Evolutionary conservation across 2,888 invertebrate species (phyloP).

Genomic region (Oscheius sp.): DNA sequence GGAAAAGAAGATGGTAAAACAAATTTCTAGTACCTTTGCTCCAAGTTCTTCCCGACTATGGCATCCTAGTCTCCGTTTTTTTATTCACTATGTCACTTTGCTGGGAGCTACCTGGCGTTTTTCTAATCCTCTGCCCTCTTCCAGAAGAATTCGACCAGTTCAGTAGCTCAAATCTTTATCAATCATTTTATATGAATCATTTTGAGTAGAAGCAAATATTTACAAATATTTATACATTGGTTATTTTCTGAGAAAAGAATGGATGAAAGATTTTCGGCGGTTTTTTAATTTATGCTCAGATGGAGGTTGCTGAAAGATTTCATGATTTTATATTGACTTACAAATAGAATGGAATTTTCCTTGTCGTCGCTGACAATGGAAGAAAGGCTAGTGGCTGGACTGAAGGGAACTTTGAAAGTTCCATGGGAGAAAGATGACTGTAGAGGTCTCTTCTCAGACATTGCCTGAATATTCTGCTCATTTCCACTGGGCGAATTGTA

Average conservation of each 20-base stretch:
- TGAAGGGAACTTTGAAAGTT: no score
- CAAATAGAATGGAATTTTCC: no score
- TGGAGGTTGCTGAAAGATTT: no score
- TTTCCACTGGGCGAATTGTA: background rate
- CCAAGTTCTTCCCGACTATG: background rate
- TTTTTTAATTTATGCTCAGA: no score
- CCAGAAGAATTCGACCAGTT: slow-evolving; percentile 9
- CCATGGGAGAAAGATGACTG: no score
- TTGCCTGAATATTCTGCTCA: background rate
- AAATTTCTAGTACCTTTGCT: background rate
- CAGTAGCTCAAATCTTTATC: no score
- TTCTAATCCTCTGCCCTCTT: background rate
- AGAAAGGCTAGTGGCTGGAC: no score
- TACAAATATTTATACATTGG: no score
- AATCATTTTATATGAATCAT: no score
- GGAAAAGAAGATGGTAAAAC: background rate
- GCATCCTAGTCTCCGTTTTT: background rate
- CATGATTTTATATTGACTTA: background rate
- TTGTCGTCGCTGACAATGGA: no score
- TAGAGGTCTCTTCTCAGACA: background rate
- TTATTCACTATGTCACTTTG: background rate
- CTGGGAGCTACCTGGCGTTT: background rate
- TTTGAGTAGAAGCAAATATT: no score
- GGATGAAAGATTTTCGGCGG: background rate
- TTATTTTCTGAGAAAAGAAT: no score